phyloP scores from a whole-genome alignment of 2,113 vertebrate genomes.

The Desmodus rotundus region DNA sequence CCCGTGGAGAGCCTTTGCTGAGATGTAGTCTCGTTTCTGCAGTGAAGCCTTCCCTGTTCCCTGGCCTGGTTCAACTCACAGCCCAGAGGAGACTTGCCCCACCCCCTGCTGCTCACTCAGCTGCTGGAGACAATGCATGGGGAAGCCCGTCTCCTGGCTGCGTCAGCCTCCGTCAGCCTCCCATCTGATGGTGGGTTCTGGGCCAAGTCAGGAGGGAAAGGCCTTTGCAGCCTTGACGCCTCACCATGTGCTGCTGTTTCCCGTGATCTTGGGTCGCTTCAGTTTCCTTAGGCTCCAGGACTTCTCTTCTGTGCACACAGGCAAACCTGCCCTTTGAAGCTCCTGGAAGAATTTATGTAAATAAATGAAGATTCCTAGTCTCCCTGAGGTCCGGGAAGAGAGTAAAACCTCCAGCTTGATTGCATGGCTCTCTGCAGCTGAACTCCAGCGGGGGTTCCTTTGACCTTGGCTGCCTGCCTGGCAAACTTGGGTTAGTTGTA shows the following conservation, averaged over 20 bases:
- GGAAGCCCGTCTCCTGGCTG: fast-evolving
- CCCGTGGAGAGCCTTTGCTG: fast-evolving
- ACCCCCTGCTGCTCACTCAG: background rate
- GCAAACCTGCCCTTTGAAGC: too few relatives aligned
- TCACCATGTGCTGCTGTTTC: background rate
- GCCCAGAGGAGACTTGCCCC: background rate
- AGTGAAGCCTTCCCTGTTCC: background rate
- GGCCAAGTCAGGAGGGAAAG: too few relatives aligned
- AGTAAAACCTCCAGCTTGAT: fast-evolving
- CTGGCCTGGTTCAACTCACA: background rate
- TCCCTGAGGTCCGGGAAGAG: background rate
- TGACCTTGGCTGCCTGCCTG: background rate
- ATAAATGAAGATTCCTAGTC: background rate
- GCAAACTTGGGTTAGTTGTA: background rate
- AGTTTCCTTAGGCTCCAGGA: fast-evolving
- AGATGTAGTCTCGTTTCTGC: fast-evolving
- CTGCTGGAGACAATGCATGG: fast-evolving
- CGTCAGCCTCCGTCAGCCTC: background rate
- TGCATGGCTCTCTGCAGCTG: fast-evolving
- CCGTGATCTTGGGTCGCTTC: fast-evolving
- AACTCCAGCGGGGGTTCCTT: too few relatives aligned
- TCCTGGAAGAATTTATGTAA: background rate
- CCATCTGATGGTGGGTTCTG: fast-evolving
- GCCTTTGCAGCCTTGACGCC: background rate
- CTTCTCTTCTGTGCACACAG: background rate